Percentiles rank a stretch among this genome's conserved stretches.
Conservation (phyloP, 2,797 vertebrate species). For the Nannoperca australis region DNA sequence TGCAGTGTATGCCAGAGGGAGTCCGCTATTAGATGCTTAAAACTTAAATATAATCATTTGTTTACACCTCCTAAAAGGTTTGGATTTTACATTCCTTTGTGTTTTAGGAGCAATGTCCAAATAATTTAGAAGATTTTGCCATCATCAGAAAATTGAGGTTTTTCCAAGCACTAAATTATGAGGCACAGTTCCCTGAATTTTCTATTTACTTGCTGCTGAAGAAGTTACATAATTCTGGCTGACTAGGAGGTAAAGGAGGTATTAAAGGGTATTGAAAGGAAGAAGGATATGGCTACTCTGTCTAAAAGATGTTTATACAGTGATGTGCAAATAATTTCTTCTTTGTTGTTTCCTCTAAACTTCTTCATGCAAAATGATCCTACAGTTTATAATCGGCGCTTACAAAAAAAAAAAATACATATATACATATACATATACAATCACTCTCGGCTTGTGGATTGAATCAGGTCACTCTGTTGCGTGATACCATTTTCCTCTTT, state of each 20-base stretch:
- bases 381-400: constrained; percentile 9
- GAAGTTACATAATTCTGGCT: constrained; percentile 5
- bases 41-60: not conserved
- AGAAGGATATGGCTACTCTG: not conserved
- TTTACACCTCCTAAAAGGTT: not conserved
- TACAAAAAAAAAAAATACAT: constrained; percentile 8
- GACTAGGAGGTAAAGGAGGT: not conserved
- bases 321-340: constrained; percentile 14
- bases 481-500: constrained; percentile 40
- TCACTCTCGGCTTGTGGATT: constrained; percentile 21
- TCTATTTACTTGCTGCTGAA: constrained; percentile 19
- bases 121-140: constrained; percentile 3
- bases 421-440: too few species aligned
- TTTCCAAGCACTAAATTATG: constrained; percentile 1
- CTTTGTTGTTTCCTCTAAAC: not conserved
- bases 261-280: not conserved
- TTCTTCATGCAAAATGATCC: not conserved
- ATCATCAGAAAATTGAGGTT: constrained; percentile 1
- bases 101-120: not conserved
- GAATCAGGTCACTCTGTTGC: constrained; percentile 38
- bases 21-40: not conserved
- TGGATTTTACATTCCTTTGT: not conserved
- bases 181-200: not conserved
- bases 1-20: not conserved
- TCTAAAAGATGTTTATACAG: constrained; percentile 17